Conservation (phyloP, 2,797 vertebrate species). For the Takifugu rubripes region DNA sequence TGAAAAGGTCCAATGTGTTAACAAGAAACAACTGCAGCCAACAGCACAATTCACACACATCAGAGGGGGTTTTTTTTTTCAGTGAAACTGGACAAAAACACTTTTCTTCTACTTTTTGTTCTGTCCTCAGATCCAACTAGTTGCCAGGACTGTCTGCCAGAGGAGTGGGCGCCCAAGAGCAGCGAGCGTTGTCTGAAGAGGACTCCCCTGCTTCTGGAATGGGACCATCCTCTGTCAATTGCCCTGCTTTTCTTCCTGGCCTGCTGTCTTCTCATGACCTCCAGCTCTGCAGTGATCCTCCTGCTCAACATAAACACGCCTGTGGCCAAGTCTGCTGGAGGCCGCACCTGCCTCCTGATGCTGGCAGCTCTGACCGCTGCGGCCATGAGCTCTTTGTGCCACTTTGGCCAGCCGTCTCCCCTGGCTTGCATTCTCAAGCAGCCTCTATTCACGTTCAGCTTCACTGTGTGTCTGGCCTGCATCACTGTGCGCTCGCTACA, state of each 20-base stretch:
- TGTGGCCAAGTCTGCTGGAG: slow-evolving; percentile 82
- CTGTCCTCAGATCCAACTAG: slow-evolving; percentile 45
- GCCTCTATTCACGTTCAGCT: slow-evolving; percentile 75
- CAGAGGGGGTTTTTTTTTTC: not conserved
- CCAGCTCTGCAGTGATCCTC: slow-evolving; percentile 66
- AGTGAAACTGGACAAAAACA: not conserved
- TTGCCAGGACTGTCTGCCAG: slow-evolving; percentile 70
- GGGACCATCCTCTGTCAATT: slow-evolving; percentile 62
- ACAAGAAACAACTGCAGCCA: not conserved
- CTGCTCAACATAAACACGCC: slow-evolving; percentile 74
- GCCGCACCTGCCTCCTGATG: slow-evolving; percentile 83
- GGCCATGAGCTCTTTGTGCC: slow-evolving; percentile 68
- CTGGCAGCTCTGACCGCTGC: slow-evolving; percentile 68
- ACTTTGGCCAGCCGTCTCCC: slow-evolving; percentile 69
- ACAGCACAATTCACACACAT: no score
- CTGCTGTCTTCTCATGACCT: slow-evolving; percentile 72
- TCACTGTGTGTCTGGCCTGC: slow-evolving; percentile 79
- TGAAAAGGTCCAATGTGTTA: not conserved
- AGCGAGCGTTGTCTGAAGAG: slow-evolving; percentile 72
- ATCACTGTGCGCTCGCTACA: slow-evolving; percentile 81
- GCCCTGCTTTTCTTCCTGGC: slow-evolving; percentile 64
- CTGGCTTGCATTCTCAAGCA: slow-evolving; percentile 73
- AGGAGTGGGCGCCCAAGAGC: slow-evolving; percentile 73
- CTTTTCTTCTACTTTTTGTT: not conserved
- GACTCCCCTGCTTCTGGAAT: slow-evolving; percentile 66